Evolutionary conservation across 2,797 vertebrate genomes (phyloP), one percentile per base, ranked within the genome.

Genomic region (Cynopterus sphinx): DNA sequence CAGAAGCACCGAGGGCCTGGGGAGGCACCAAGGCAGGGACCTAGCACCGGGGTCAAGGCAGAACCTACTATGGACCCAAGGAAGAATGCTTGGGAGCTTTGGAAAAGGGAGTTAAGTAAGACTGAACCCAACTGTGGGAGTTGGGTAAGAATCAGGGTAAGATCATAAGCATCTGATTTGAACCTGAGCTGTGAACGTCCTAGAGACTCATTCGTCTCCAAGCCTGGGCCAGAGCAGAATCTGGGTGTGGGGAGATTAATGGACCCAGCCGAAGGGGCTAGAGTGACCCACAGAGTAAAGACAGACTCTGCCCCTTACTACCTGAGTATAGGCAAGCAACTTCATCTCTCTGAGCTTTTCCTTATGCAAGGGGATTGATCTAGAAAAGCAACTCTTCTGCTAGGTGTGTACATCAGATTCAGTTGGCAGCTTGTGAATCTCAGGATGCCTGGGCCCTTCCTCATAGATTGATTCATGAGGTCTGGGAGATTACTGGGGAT

Each of bases 401-500:
- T 6, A 93, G 57, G 26, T 68, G 10, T 31, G 53, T 28, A 19
- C 16, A 1, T 61, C 26, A 24, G 22, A 33, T 2, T 49, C 12
- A 28, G 75, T 28, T 2, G 15, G 49, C 15, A 70, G 63, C 59
- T 46, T 51, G 39, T 33, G 55, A 33, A 12, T 33, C 12, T 57
- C 3, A 10, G 39, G 51, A 21, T 28, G 15, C 33, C 46, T 1
- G 5, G 57, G 21, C 11, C 74, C 11, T 9, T 78, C 15, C 46
- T 28, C 51, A 33, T 4, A 39, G 51, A 5, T 28, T 39, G 26
- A 74, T 24, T 33, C 1, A 10, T 65, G 36, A 28, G 24, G 10
- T 41, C 79, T 17, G 10, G 43, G 24, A n/a, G 26, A 16, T 63
- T 1, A 3, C 4, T 0, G 1, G 16, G 3, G 6, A 33, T 28